Evolutionary conservation across 2,888 invertebrate genomes (phyloP).

Genomic region (Lepidonotus clava): DNA sequence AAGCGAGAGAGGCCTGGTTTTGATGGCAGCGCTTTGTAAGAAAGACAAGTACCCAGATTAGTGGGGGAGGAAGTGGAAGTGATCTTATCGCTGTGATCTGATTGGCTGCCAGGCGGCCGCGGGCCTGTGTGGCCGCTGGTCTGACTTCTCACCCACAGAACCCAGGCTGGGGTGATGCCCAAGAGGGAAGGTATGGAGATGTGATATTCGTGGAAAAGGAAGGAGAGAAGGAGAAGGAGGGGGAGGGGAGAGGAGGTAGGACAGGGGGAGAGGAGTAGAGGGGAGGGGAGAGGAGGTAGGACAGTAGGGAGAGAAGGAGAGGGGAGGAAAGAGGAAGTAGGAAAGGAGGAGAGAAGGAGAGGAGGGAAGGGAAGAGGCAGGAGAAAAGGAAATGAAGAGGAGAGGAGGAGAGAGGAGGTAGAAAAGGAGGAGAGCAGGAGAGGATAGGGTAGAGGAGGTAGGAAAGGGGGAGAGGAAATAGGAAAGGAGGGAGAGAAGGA

Average conservation of each 20-base stretch:
- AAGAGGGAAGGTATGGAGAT: neutral
- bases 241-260: neutral
- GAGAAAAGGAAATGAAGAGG: neutral
- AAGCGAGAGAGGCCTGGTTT: neutral
- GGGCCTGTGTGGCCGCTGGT: conserved; percentile 6
- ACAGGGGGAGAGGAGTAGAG: neutral
- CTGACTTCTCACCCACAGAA: too few species aligned
- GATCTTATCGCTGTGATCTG: conserved; percentile 47
- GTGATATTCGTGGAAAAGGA: neutral
- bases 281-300: neutral
- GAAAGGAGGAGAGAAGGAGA: neutral
- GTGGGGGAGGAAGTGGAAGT: conserved; percentile 47
- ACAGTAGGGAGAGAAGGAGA: neutral
- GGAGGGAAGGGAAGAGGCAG: neutral
- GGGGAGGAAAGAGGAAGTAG: conserved; percentile 3
- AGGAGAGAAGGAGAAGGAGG: neutral
- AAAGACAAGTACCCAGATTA: conserved; percentile 40
- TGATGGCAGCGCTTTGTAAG: conserved; percentile 47
- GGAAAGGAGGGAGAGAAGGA: too few species aligned
- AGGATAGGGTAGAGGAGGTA: neutral
- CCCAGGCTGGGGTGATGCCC: neutral
- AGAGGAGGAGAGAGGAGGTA: neutral
- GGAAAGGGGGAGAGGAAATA: neutral
- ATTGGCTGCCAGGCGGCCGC: neutral
- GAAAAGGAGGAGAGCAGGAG: neutral